Evolutionary conservation across 2,797 vertebrate genomes (phyloP).

Genomic region (Babyrousa celebensis): DNA sequence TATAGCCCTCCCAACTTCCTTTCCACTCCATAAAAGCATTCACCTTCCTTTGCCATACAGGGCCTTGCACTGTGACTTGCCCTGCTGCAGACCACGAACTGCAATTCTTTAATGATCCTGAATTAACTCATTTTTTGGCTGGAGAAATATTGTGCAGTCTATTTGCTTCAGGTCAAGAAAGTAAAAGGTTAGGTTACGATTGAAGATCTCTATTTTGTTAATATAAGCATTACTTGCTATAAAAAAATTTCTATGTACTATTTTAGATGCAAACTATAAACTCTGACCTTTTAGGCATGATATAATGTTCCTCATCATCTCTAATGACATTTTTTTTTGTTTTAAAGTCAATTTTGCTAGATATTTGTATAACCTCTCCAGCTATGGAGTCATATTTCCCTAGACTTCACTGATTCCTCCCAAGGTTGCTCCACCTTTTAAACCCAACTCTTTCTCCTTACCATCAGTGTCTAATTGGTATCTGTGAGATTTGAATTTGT

Average conservation of each 20-base stretch:
- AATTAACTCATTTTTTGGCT: not conserved
- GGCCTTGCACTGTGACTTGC: not conserved
- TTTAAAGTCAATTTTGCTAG: not conserved
- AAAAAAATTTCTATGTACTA: not conserved
- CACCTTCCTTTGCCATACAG: not conserved
- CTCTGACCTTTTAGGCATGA: not conserved
- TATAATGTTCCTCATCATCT: not conserved
- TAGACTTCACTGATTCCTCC: too few relatives aligned
- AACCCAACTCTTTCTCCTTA: too few relatives aligned
- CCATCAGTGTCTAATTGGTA: too few relatives aligned
- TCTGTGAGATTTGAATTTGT: too few relatives aligned
- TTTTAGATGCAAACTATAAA: not conserved
- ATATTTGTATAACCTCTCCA: not conserved
- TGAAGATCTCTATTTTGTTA: not conserved
- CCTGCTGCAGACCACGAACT: not conserved
- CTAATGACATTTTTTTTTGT: not conserved
- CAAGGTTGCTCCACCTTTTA: too few relatives aligned
- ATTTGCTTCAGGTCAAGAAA: not conserved
- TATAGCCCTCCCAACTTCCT: not conserved
- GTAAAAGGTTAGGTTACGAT: not conserved
- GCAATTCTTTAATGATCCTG: not conserved
- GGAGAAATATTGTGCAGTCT: not conserved
- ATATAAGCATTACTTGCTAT: not conserved
- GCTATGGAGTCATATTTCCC: not conserved
- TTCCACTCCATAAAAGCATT: not conserved